Evolutionary conservation across 2,888 invertebrate species (phyloP), one percentile per base, ranked within the genome.

Genomic region (Drosophila dives): DNA sequence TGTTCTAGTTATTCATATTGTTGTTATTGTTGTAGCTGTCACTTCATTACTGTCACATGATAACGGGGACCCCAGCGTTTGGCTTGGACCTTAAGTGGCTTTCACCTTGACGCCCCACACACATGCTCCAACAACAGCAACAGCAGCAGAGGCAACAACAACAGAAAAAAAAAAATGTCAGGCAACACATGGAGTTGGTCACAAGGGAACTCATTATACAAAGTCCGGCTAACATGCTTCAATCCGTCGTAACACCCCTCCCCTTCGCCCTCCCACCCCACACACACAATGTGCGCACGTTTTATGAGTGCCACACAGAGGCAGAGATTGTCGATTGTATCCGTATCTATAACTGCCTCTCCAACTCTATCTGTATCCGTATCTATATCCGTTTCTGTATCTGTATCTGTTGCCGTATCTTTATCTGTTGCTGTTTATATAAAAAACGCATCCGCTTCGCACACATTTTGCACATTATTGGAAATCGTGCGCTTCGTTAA

Each of bases 401-500:
- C 3, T 45, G 20, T 20, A 20, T 20, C 15, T 36, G 4, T 7
- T 7, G 6, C 29, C 1, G 29, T 29, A 7, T 29, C 29, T 8
- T 6, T 29, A 29, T 29, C 29, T 29, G 29, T 33, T 32, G 40
- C 64, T 59, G 36, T 36, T 23, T 55, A 53, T 40, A 67, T 59
- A 67, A 69, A 69, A 81, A 72, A 64, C 73, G 82, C 77, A 82
- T 76, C 70, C 80, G 81, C 56, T 48, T 60, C 72, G 49, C 67
- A 72, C 70, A 78, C 78, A 89, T 81, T 84, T 81, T 78, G 65
- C 58, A 89, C 81, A 89, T 85, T 85, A 89, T 89, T 85, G 89
- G 89, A 85, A 85, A 85, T 85, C 86, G 89, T 85, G 82, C 70
- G 80, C 87, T 84, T 89, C 89, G 87, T 86, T 81, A 89, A 85